Evolutionary conservation across 1,140 invertebrate genomes (phyloP).

Genomic region (Atta colombica): DNA sequence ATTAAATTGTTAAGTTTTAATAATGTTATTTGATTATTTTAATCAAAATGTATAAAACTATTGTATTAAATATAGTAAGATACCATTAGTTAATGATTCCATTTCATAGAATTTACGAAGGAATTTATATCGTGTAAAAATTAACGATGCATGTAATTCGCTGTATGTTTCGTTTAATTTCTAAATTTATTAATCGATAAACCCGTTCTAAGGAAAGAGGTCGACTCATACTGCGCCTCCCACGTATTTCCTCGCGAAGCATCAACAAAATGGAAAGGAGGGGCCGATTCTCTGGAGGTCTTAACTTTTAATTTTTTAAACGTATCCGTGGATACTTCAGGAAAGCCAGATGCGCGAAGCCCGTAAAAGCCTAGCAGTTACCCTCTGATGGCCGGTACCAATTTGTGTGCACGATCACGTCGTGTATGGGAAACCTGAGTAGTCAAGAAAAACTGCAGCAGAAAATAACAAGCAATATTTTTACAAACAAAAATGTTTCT

Average conservation of each 20-base stretch:
- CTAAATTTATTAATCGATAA: conserved; percentile 44
- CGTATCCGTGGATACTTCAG: conserved; percentile 14
- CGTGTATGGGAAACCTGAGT: conserved; percentile 23
- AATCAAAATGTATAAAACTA: neutral
- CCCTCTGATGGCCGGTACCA: conserved; percentile 11
- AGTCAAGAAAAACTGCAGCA: neutral
- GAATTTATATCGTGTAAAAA: neutral
- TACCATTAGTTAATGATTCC: too few species aligned
- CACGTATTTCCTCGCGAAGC: conserved; percentile 36
- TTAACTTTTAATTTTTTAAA: conserved; percentile 65
- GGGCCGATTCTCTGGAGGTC: neutral
- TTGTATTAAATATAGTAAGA: neutral
- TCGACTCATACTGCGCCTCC: neutral
- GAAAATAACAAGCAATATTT: neutral
- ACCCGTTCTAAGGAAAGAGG: neutral
- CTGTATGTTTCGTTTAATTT: conserved; percentile 15
- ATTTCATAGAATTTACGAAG: neutral
- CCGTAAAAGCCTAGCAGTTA: conserved; percentile 46
- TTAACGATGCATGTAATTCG: neutral
- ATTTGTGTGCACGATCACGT: conserved; percentile 33
- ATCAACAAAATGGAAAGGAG: conserved; percentile 36
- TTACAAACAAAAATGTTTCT: neutral
- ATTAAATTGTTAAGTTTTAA: neutral
- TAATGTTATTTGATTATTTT: neutral
- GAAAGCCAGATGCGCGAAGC: conserved; percentile 37